phyloP scores from a whole-genome alignment of 2,797 vertebrate genomes.

The Leucoraja ocellata region DNA sequence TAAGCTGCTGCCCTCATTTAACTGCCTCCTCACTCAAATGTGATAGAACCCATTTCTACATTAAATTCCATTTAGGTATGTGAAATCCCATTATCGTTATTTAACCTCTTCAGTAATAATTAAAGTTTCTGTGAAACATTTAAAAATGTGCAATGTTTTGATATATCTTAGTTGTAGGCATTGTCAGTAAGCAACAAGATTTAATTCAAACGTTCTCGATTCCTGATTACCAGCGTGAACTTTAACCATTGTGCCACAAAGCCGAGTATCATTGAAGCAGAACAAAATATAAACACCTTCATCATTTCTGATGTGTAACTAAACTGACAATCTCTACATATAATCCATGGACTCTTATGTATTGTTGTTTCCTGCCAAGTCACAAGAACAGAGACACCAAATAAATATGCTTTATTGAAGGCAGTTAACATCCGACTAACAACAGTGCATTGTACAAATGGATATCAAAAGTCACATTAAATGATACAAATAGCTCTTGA shows the following conservation, averaged over 20 bases:
- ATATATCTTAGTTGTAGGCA: background rate
- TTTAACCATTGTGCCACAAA: background rate
- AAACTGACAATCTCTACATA: no score
- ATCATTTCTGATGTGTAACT: no score
- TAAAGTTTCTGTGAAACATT: background rate
- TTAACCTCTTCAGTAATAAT: background rate
- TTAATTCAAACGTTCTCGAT: background rate
- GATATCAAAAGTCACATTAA: no score
- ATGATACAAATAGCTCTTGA: no score
- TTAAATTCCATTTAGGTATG: background rate
- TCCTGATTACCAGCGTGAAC: background rate
- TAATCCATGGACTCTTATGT: no score
- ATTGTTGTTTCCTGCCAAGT: no score
- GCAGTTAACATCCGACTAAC: no score
- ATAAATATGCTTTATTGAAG: no score
- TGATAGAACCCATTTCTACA: background rate
- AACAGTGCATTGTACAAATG: no score
- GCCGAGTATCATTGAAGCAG: background rate
- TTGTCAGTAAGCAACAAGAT: background rate
- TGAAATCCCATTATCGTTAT: background rate
- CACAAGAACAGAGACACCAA: no score
- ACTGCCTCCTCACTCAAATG: background rate
- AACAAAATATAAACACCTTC: background rate
- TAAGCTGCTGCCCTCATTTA: background rate
- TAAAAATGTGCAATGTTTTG: background rate